Percentiles rank a stretch among this genome's conserved stretches.
These are phyloP conservation scores for Drosophila serrata DNA, from an alignment of 1,140 invertebrate species.

Conservation along the genomic window DNA sequence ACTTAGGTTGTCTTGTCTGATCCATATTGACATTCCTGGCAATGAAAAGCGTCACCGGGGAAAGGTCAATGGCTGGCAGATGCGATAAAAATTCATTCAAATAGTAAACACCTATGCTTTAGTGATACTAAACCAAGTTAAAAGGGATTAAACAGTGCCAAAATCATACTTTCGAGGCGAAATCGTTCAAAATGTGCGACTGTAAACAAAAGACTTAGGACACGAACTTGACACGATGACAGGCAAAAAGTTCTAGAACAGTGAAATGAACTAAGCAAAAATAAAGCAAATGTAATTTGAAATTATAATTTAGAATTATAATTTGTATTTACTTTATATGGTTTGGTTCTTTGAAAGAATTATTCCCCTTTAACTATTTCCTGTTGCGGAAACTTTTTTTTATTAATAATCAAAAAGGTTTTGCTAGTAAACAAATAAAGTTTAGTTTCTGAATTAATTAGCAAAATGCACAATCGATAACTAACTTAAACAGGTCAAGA, in stretches of 20 bases:
- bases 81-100: conserved; percentile 57
- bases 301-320: background rate
- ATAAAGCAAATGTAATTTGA: background rate
- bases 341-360: background rate
- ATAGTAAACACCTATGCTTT: conserved; percentile 12
- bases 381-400: too few species aligned
- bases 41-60: conserved; percentile 44
- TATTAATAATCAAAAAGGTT: background rate
- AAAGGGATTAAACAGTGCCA: background rate
- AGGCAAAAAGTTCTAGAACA: background rate
- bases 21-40: conserved; percentile 58
- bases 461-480: background rate
- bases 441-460: background rate
- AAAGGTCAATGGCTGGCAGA: conserved; percentile 77
- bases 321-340: background rate
- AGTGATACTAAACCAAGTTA: conserved; percentile 12
- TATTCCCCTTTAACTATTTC: background rate
- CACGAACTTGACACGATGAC: conserved; percentile 41
- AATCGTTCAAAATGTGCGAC: background rate
- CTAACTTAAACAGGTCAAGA: conserved; percentile 30
- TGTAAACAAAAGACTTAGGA: conserved; percentile 60
- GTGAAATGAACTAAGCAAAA: too few species aligned
- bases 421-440: background rate
- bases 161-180: conserved; percentile 8
- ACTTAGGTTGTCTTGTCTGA: conserved; percentile 1